Evolutionary conservation across 2,797 vertebrate species (phyloP), one percentile per base, ranked within the genome.

Genomic region (Lindbergichthys nudifrons): DNA sequence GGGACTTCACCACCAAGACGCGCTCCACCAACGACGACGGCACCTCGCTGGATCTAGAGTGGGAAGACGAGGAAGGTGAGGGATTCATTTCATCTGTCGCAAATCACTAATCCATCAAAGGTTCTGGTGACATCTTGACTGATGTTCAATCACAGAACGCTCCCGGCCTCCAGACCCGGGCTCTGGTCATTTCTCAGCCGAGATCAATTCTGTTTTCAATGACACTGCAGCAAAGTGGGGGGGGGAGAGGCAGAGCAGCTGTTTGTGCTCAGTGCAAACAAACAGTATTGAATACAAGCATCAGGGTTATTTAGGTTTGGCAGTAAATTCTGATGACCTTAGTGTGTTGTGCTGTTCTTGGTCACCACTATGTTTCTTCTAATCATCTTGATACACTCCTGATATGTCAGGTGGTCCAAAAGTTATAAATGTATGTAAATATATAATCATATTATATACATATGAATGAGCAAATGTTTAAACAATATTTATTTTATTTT

Each of bases 11-110:
- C 93, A 97, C 95, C 71, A 98, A 97, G 94, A 98, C 97, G 30
- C 97, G 97, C 85, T 98, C 97, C 36, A 97, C 95, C 3, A 97
- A 98, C 0, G 97, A 98, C 2, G 98, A 99, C 48, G 98, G 95
- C 79, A 98, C 97, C 23, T 99, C 98, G 0, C 93, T 99, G 73
- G 98, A 99, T 74, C 92, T 99, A 0, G 98, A 99, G 84, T 99
- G 98, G 98, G 98, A 99, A 81, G 98, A 99, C 86, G 98, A 99
- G 86, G 98, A 99, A 95, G 98, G 98, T 99, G 85, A 86, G 90
- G 10, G 15, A 26, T 43, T 26, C 3, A 1, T 41, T 57, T 11
- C 5, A 12, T 43, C 23, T 2, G 61, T 54, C 10, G 21, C 21
- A 59, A 48, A 68, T 23, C 18, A 5, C 57, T 46, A 7, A 30